Base-by-base conservation (phyloP, 1,140 invertebrate genomes). In the Nasonia longicornis region DNA sequence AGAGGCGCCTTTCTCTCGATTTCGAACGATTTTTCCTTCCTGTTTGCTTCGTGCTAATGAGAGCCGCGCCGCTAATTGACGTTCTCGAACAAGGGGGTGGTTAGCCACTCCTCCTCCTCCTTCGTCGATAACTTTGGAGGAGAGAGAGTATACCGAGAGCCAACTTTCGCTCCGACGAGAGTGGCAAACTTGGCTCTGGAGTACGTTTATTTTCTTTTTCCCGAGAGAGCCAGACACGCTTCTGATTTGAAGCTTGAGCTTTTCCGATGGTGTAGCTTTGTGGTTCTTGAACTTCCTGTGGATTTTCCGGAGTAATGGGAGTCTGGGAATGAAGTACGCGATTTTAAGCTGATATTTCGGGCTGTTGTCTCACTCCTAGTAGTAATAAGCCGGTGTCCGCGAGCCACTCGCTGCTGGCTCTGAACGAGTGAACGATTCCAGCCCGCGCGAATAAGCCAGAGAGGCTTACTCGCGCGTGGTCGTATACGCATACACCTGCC, bases 351-450 rank as follows among this genome's bases (percentile, higher is more conserved):
- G 26, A 26, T 26, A 26, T 26, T 26, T 26, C 26, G 26, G 26
- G 20, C 52, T 20, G 52, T 14, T 58, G 12, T 58, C 20, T 58
- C 14, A 38, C 4, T 58, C 16, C 0, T 20, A 58, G 52, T 58
- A 26, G 26, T 58, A 58, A 58, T 16, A 16, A 26, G 26, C 26
- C 26, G 26, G 26, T 26, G 26, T 0, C 26, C 26, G 0, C 26
- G 26, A 26, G 26, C 26, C 26, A 26, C 26, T 26, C 26, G 26
- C 52, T 16, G 14, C 6, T 20, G 16, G 52, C 52, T 58, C 52
- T 16, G 20, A 70, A 70, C 67, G 16, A 70, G 38, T 70, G 67
- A 70, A 38, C 67, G 38, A 70, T 70, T 70, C 31, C 31, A 35
- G 22, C 11, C 22, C 10, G 64, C 10, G 64, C 64, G 52, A 58